A percentile compares a stretch with the other conserved stretches of the same genome.
These are phyloP conservation scores for Nymphicus hollandicus DNA, from an alignment of 2,113 vertebrate genomes.

Conservation along the genomic window DNA sequence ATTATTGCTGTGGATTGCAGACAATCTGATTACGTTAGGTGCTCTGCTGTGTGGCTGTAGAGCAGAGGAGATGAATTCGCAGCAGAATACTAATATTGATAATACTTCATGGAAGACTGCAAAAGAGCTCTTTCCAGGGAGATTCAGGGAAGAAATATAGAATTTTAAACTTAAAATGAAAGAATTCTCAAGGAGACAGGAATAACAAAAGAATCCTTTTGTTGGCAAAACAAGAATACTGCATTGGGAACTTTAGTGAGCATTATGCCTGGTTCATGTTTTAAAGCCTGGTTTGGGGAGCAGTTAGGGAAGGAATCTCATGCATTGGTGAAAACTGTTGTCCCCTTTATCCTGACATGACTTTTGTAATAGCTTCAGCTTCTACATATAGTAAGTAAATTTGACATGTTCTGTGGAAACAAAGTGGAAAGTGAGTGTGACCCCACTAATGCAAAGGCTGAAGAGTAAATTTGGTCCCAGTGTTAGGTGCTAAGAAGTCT, in stretches of 20 bases:
- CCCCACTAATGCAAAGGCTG: not conserved
- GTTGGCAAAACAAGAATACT: not conserved
- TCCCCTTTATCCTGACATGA: not conserved
- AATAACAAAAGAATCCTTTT: not conserved
- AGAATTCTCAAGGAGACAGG: not conserved
- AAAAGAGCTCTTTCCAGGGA: not conserved
- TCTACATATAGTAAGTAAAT: not conserved
- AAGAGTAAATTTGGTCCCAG: not conserved
- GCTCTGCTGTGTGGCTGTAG: not conserved
- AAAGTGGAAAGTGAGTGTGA: not conserved
- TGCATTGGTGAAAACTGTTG: not conserved
- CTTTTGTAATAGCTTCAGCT: not conserved
- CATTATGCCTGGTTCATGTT: not conserved
- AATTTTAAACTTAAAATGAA: not conserved
- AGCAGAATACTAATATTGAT: slow-evolving; percentile 32
- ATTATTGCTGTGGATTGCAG: not conserved
- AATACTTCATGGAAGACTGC: not conserved
- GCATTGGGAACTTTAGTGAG: not conserved
- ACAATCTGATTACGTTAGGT: not conserved
- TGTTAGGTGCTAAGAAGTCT: not conserved
- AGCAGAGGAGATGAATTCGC: slow-evolving; percentile 26
- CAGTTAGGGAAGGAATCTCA: not conserved
- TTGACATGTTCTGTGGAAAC: not conserved
- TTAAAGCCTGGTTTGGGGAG: not conserved
- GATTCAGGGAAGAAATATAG: not conserved